These are phyloP conservation scores for Channa striata DNA, from an alignment of 2,797 vertebrate species.

Conservation along the genomic window DNA sequence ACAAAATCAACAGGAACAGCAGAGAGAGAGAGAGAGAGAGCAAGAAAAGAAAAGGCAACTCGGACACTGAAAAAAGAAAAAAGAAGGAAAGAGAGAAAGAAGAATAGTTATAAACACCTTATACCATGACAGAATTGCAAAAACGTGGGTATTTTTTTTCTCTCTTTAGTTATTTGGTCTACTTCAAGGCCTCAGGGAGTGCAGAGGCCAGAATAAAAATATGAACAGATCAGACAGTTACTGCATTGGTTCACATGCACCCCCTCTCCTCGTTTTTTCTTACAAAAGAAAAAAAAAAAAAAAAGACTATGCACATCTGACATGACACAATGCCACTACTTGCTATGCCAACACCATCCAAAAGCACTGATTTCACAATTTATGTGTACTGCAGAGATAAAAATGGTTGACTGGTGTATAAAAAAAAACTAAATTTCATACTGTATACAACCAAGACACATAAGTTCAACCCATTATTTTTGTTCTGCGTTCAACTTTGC, in stretches of 20 bases:
- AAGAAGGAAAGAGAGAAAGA: conserved; percentile 63
- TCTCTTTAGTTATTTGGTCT: conserved; percentile 85
- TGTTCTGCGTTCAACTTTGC: conserved; percentile 73
- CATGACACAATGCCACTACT: conserved; percentile 81
- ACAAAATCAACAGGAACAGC: conserved; percentile 79
- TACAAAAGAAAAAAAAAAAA: conserved; percentile 16
- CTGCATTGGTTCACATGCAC: conserved; percentile 87
- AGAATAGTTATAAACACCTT: conserved; percentile 77
- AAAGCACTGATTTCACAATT: conserved; percentile 82
- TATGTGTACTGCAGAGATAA: conserved; percentile 78
- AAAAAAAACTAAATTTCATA: conserved; percentile 64
- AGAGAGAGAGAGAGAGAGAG: conserved; percentile 66
- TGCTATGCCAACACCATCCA: conserved; percentile 82
- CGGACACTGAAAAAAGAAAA: conserved; percentile 77
- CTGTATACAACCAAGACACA: conserved; percentile 69
- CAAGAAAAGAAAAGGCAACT: conserved; percentile 83
- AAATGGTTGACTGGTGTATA: conserved; percentile 70
- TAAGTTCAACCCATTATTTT: conserved; percentile 58
- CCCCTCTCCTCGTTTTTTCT: conserved; percentile 50
- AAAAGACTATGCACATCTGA: conserved; percentile 82
- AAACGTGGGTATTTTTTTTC: conserved; percentile 70
- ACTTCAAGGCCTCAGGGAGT: conserved; percentile 77
- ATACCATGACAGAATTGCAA: conserved; percentile 75
- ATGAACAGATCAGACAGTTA: conserved; percentile 78
- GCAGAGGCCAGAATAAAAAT: conserved; percentile 76